Evolutionary conservation across 2,888 invertebrate genomes (phyloP), one percentile per base, ranked within the genome.

Genomic region (Oligia strigilis): DNA sequence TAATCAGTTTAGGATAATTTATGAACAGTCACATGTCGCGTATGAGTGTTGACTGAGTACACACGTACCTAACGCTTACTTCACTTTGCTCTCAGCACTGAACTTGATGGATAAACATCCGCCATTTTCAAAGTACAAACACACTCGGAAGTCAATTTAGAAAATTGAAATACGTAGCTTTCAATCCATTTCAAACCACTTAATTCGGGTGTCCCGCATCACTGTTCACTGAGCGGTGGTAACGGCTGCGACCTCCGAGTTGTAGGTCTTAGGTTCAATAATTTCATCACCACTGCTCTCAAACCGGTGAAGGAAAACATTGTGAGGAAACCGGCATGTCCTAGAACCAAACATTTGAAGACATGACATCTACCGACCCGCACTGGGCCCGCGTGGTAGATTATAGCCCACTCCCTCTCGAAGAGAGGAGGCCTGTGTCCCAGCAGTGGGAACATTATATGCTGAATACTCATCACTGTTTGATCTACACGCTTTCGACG

Each of bases 121-220:
- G 13, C 23, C 49, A 60, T 9, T 43, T 72, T 72, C 40, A 14
- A 17, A 62, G 49, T n/a, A 23, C 17, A 49, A 66, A 72, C 36
- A 66, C 3, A 43, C 36, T 43, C 4, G 3, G 17, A 80, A 55
- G 17, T 62, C 62, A 69, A 64, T 81, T 64, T 58, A 64, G 40
- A 40, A 69, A 69, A 69, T 80, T 46, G 40, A 49, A 80, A 55
- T 55, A 40, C 8, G 23, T 52, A 4, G 23, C 46, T 46, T 69
- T 40, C 52, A 36, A 69, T 40, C 23, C 19, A 72, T 80, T 73
- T 64, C 9, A 80, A 5, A 8, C 19, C n/a, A 17, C 65, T 62
- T 67, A 19, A 72, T 60, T 52, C 13, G 40, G 46, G 6, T 29
- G 29, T 66, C 0, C 23, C 17, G 14, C 6, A 65, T 8, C n/a